phyloP scores from a whole-genome alignment of 2,113 vertebrate genomes.

The Alosa alosa region DNA sequence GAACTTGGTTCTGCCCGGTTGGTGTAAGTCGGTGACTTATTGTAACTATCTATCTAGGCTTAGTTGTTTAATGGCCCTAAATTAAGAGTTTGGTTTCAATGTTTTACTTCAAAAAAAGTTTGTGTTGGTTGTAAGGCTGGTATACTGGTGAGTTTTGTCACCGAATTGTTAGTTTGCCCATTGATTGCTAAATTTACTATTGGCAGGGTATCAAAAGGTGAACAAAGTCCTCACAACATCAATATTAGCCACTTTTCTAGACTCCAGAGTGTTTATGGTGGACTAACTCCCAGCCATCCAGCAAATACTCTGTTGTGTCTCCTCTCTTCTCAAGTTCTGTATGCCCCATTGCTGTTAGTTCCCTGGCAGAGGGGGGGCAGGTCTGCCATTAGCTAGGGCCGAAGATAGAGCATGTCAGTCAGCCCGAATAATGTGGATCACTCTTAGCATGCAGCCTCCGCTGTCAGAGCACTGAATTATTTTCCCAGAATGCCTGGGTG shows the following conservation, averaged over 20 bases:
- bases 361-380: neutral
- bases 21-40: no score
- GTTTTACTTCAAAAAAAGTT: neutral
- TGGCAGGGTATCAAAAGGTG: neutral
- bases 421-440: conserved; percentile 35
- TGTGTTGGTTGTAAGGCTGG: neutral
- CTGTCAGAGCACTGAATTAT: conserved; percentile 37
- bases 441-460: conserved; percentile 1
- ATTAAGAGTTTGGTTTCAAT: neutral
- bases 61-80: no score
- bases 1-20: neutral
- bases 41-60: no score
- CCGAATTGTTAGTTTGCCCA: neutral
- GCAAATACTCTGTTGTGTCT: no score
- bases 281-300: no score
- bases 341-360: neutral
- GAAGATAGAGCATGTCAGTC: conserved; percentile 23
- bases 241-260: neutral
- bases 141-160: neutral
- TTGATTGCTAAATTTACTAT: neutral
- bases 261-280: neutral
- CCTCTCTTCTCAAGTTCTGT: no score
- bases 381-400: conserved; percentile 12
- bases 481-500: conserved; percentile 35
- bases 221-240: neutral